A percentile compares a stretch with the other conserved stretches of the same genome.
These are phyloP conservation scores for Pipistrellus pipistrellus DNA, from an alignment of 2,797 vertebrate species.

Conservation along the genomic window DNA sequence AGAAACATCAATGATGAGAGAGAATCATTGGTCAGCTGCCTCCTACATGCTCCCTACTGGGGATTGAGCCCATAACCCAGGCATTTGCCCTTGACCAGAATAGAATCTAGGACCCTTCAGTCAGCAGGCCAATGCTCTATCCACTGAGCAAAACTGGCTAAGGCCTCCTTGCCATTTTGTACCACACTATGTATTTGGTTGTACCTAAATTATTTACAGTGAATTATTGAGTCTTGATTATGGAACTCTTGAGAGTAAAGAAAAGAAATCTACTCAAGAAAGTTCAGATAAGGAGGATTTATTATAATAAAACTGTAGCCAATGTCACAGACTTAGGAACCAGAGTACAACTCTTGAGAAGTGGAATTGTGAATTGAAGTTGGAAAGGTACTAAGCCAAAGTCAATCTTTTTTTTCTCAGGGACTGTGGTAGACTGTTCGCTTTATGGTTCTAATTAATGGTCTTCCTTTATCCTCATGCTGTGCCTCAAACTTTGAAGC, in stretches of 20 bases:
- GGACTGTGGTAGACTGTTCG: background rate
- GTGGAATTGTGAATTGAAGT: background rate
- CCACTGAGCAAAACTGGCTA: too few relatives aligned
- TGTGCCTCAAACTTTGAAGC: background rate
- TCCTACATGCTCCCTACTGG: too few relatives aligned
- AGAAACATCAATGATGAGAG: too few relatives aligned
- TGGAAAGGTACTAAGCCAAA: constrained; percentile 1
- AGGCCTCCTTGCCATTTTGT: constrained; percentile 26
- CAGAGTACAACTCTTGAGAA: constrained; percentile 15
- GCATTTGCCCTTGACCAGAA: too few relatives aligned
- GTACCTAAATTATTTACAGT: constrained; percentile 34
- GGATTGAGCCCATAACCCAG: too few relatives aligned
- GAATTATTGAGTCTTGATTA: constrained; percentile 44
- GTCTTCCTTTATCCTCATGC: background rate
- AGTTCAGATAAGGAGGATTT: constrained; percentile 30
- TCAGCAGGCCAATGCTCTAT: too few relatives aligned
- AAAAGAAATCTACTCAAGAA: constrained; percentile 6
- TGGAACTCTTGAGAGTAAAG: constrained; percentile 30
- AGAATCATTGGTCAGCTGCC: too few relatives aligned
- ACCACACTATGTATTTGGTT: constrained; percentile 17
- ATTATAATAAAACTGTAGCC: constrained; percentile 14
- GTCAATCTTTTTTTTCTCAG: constrained; percentile 8
- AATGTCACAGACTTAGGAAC: constrained; percentile 9
- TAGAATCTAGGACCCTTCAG: too few relatives aligned
- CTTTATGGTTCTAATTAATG: background rate